These are phyloP conservation scores for Pseudonaja textilis DNA, from an alignment of 2,113 vertebrate species.

Conservation along the genomic window DNA sequence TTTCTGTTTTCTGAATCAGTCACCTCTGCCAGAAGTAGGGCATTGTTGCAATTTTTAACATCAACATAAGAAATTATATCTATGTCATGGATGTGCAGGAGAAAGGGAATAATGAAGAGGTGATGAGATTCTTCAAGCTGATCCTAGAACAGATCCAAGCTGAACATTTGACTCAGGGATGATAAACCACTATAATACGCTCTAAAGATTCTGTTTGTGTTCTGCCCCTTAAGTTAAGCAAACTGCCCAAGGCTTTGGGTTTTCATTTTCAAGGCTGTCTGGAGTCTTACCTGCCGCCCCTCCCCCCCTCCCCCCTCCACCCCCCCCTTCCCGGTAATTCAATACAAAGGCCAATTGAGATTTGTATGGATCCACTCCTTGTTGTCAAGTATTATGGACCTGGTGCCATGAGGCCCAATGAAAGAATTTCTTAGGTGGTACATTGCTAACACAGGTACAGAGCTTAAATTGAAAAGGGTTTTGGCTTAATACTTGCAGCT, in stretches of 20 bases:
- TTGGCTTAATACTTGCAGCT: background rate
- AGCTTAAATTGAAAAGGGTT: background rate
- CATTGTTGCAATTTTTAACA: background rate
- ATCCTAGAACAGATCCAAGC: background rate
- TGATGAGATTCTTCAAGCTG: background rate
- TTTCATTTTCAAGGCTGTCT: background rate
- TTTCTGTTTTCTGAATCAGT: background rate
- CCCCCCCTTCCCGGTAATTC: fast-evolving
- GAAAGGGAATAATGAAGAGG: background rate
- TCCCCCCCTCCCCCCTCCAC: too few relatives aligned
- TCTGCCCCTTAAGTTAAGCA: background rate
- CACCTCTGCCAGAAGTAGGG: background rate
- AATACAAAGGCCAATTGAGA: background rate
- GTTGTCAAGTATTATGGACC: background rate
- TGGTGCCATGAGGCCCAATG: background rate
- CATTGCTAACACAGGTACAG: background rate
- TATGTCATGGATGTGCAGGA: background rate
- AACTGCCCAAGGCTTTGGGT: background rate
- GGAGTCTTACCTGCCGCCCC: background rate
- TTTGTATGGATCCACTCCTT: background rate
- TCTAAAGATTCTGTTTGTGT: background rate
- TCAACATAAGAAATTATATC: background rate
- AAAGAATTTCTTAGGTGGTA: background rate
- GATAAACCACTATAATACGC: background rate
- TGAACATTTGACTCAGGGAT: background rate